Evolutionary conservation across 1,140 invertebrate species (phyloP), one percentile per base, ranked within the genome.

Genomic region (Cheumatopsyche charites): DNA sequence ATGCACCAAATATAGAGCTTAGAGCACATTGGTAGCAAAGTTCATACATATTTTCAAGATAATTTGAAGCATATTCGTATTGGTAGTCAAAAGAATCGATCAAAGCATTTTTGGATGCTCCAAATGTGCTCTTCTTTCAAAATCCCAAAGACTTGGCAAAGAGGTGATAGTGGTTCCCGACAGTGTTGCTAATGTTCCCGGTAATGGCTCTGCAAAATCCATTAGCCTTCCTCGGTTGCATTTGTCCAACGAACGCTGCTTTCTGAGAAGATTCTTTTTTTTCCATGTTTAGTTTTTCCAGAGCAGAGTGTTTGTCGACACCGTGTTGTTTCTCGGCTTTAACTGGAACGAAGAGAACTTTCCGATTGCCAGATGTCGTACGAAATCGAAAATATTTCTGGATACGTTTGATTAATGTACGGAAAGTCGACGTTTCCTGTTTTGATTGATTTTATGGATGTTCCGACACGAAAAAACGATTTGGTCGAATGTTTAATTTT

Each of bases 161-260:
- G n/a, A n/a, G n/a, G n/a, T n/a, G n/a, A n/a, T n/a, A n/a, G 15
- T 63, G 29, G 62, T 41, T n/a, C 9, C 26, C 17, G 19, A 21
- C 58, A 62, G 11, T 23, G 6, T 11, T 26, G 47, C 63, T 66
- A 66, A 66, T 66, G 63, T 45, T 66, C 63, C 13, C 49, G 66
- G 66, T 68, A 68, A 68, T 68, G 45, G 66, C 49, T 41, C 13
- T 29, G 26, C 47, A 68, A 55, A 68, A 68, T 68, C 66, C 66
- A 68, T 68, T 68, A 68, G 43, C 66, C 23, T 9, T 36, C 62
- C 66, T 41, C 66, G 49, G 45, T 42, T 68, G 66, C 66, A 68
- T 68, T 68, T 68, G 66, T 68, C 66, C 66, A 29, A 55, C 66
- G 55, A 68, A 68, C 66, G 55, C 36, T 68, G 45, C 47, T 63